A percentile compares a stretch with the other conserved stretches of the same genome.
Conservation (phyloP, 2,888 invertebrate genomes). For the Brassicogethes aeneus region DNA sequence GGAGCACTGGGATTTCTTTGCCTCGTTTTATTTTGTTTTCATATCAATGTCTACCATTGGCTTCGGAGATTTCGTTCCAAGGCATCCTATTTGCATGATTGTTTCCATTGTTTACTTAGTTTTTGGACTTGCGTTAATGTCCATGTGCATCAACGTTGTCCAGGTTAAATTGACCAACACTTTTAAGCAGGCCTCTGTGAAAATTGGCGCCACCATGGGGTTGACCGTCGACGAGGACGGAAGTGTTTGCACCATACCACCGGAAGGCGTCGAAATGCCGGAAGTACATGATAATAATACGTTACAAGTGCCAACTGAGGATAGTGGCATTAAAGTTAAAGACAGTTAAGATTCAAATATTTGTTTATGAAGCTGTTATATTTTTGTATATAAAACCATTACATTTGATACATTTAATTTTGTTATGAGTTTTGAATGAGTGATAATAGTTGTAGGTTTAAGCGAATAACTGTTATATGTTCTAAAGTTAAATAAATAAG, state of each 20-base stretch:
- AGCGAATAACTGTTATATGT: no score
- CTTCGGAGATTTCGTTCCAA: conserved; percentile 87
- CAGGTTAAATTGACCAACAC: conserved; percentile 72
- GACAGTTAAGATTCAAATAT: no score
- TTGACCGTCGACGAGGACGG: conserved; percentile 62
- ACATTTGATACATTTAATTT: no score
- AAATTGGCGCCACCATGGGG: conserved; percentile 78
- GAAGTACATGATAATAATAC: conserved; percentile 21
- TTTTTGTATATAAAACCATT: no score
- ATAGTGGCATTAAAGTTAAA: conserved; percentile 4
- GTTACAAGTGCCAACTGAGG: conserved; percentile 5
- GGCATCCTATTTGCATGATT: conserved; percentile 74
- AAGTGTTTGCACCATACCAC: conserved; percentile 29
- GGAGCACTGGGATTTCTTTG: conserved; percentile 86
- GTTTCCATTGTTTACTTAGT: conserved; percentile 87
- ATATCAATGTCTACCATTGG: conserved; percentile 96
- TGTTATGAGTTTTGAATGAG: no score
- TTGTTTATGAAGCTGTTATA: no score
- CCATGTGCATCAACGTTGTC: conserved; percentile 96
- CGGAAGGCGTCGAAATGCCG: conserved; percentile 29
- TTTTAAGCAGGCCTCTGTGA: conserved; percentile 75
- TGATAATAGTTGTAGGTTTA: no score
- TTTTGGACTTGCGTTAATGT: conserved; percentile 89
- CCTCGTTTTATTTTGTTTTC: conserved; percentile 94
- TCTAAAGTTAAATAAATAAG: no score